Evolutionary conservation across 2,113 vertebrate species (phyloP).

Genomic region (Odontesthes bonariensis): DNA sequence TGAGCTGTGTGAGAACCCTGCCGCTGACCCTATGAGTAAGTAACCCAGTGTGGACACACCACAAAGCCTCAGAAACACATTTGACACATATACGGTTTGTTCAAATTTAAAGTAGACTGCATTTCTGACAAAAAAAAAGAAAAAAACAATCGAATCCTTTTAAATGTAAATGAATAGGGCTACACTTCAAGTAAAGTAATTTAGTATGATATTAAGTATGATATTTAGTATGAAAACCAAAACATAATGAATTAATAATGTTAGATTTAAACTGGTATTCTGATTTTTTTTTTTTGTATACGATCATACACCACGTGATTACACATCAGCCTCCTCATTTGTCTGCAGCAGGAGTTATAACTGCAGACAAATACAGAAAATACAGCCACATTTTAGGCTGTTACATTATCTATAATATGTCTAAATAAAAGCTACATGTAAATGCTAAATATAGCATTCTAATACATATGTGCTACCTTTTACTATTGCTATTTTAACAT

Average conservation of each 20-base stretch:
- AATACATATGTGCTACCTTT: not conserved
- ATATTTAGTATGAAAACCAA: no score
- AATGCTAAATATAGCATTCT: not conserved
- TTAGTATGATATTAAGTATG: no score
- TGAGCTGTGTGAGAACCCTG: constrained; percentile 91
- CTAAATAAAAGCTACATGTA: not conserved
- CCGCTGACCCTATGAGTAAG: constrained; percentile 83
- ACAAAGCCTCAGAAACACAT: not conserved
- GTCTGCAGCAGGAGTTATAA: not conserved
- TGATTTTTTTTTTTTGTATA: no score
- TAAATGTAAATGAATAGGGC: no score
- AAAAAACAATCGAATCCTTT: not conserved
- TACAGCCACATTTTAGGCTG: not conserved
- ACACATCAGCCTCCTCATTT: not conserved
- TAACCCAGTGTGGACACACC: constrained; percentile 66
- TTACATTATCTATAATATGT: not conserved
- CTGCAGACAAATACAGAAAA: no score
- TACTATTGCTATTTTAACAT: not conserved
- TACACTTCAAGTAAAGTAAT: no score
- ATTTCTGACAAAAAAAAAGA: not conserved
- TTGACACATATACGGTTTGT: not conserved
- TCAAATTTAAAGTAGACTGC: not conserved
- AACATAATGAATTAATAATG: no score
- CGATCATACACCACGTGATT: not conserved
- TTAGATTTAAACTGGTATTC: no score